Percentiles rank a stretch among this genome's conserved stretches.
phyloP scores from a whole-genome alignment of 2,888 invertebrate species.

The Andrena praecox region DNA sequence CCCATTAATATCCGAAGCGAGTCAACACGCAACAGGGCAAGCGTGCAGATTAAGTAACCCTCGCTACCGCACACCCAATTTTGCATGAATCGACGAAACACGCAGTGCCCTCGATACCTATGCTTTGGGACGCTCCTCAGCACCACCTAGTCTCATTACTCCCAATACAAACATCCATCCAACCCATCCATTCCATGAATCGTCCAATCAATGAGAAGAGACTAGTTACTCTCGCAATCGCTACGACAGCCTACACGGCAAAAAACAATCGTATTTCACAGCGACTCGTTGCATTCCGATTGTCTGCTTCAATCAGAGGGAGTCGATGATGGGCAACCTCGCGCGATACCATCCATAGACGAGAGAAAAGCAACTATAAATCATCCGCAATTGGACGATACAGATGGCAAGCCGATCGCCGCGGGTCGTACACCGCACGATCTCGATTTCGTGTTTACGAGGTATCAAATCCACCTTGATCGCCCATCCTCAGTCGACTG shows the following conservation, averaged over 20 bases:
- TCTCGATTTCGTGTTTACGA: conserved; percentile 36
- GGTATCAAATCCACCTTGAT: conserved; percentile 1
- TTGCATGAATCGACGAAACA: too few species aligned
- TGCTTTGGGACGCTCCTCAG: background rate
- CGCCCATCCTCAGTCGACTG: background rate
- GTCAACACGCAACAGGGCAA: too few species aligned
- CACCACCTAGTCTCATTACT: background rate
- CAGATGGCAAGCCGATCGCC: background rate
- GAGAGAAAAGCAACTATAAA: conserved; percentile 7
- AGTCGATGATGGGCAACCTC: background rate
- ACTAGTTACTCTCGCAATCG: conserved; percentile 11
- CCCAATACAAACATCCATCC: background rate
- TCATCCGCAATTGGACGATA: conserved; percentile 32
- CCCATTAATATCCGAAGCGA: too few species aligned
- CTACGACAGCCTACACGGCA: background rate
- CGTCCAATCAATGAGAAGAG: conserved; percentile 23
- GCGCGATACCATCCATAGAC: background rate
- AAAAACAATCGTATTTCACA: conserved; percentile 14
- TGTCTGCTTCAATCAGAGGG: background rate
- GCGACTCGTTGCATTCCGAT: conserved; percentile 18
- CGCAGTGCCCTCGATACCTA: too few species aligned
- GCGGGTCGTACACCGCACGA: background rate
- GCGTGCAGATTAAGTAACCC: too few species aligned
- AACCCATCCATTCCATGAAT: conserved; percentile 5
- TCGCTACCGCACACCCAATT: too few species aligned